A percentile compares a stretch with the other conserved stretches of the same genome.
These are phyloP conservation scores for Drosophila pseudoananassae DNA, from an alignment of 1,140 invertebrate genomes.

Conservation along the genomic window DNA sequence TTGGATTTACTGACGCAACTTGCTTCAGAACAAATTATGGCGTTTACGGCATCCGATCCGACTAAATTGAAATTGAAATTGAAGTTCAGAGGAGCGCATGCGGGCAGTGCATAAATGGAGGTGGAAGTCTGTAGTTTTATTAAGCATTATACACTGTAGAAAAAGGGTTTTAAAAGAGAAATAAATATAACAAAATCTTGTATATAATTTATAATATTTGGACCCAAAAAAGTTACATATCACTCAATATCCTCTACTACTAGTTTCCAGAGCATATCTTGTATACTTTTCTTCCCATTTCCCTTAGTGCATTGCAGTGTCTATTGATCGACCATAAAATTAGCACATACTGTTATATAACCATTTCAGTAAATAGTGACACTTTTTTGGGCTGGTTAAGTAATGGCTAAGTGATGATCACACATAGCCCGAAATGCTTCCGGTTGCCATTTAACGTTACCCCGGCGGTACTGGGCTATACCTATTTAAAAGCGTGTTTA, in stretches of 20 bases:
- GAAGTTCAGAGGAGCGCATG: slow-evolving; percentile 27
- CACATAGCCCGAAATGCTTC: slow-evolving; percentile 28
- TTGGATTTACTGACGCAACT: slow-evolving; percentile 77
- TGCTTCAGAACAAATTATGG: slow-evolving; percentile 70
- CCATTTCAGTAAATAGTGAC: slow-evolving; percentile 15
- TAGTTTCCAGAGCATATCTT: background rate
- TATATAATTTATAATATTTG: no score
- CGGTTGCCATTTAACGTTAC: slow-evolving; percentile 41
- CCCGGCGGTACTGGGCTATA: slow-evolving; percentile 4
- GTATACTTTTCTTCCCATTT: background rate
- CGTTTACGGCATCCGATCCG: slow-evolving; percentile 27
- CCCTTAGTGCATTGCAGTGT: background rate
- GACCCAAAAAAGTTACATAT: no score
- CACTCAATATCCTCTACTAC: no score
- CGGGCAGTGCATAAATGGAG: slow-evolving; percentile 41
- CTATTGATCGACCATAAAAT: slow-evolving; percentile 37
- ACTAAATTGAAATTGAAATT: slow-evolving; percentile 51
- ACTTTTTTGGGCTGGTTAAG: slow-evolving; percentile 30
- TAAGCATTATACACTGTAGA: background rate
- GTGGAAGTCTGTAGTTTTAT: slow-evolving; percentile 12
- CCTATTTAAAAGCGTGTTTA: slow-evolving; percentile 34
- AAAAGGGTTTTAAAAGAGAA: background rate
- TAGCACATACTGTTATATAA: slow-evolving; percentile 44
- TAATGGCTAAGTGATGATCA: slow-evolving; percentile 25
- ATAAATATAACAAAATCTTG: background rate